Percentiles rank a stretch among this genome's conserved stretches.
Conservation (phyloP, 1,140 invertebrate species). For the Argopecten irradians region DNA sequence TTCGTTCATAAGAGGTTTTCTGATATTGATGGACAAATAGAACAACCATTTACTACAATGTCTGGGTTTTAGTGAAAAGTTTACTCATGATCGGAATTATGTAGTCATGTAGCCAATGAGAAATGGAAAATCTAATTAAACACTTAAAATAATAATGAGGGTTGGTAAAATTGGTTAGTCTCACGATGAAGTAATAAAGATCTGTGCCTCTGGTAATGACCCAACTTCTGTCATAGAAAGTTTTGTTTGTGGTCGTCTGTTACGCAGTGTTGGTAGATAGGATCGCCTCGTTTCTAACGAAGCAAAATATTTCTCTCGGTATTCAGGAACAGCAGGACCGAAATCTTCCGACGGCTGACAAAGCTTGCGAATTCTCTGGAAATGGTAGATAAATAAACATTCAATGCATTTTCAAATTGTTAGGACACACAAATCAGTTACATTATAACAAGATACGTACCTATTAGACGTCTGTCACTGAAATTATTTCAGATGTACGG, state of each 20-base stretch:
- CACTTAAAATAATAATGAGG: background rate
- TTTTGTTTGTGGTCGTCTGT: background rate
- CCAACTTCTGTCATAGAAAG: background rate
- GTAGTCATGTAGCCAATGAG: background rate
- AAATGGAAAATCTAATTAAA: background rate
- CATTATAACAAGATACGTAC: background rate
- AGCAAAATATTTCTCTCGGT: constrained; percentile 52
- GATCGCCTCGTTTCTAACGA: constrained; percentile 35
- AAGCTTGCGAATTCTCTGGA: constrained; percentile 58
- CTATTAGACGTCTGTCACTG: background rate
- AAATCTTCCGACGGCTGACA: constrained; percentile 54
- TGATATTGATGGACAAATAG: too few relatives aligned
- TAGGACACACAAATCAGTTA: background rate
- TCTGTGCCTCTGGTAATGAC: background rate
- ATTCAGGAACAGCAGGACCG: constrained; percentile 59
- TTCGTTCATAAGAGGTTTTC: too few relatives aligned
- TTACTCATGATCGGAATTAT: background rate
- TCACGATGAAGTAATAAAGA: background rate
- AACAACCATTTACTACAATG: too few relatives aligned
- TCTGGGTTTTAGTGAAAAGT: too few relatives aligned
- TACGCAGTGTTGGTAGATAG: background rate
- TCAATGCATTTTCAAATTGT: background rate
- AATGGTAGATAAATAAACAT: background rate
- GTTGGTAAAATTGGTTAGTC: background rate
- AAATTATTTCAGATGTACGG: background rate